Conservation (phyloP, 1,140 invertebrate genomes). For the Galleria mellonella region DNA sequence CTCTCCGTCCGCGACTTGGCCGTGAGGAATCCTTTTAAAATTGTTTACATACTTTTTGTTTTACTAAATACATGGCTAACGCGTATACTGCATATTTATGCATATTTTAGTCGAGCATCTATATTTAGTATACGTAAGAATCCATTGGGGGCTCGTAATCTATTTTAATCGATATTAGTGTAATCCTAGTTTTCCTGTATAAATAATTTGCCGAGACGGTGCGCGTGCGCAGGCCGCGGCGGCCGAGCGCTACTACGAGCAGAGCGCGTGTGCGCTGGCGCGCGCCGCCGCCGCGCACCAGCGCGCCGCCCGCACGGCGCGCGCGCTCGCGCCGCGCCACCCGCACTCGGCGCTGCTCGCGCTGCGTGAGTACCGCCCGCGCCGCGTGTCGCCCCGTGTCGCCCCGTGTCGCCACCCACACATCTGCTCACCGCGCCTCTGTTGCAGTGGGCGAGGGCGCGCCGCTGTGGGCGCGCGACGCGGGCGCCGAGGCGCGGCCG, state of each 20-base stretch:
- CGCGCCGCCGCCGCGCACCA: constrained; percentile 6
- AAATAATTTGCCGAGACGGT: no score
- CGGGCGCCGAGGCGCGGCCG: constrained; percentile 4
- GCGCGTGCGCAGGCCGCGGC: no score
- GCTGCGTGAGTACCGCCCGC: constrained; percentile 15
- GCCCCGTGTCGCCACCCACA: neutral
- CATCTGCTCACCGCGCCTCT: constrained; percentile 12
- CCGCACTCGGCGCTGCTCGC: constrained; percentile 27
- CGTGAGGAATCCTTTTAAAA: no score
- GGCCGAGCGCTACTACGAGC: constrained; percentile 6
- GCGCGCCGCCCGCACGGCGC: constrained; percentile 11
- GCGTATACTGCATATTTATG: no score
- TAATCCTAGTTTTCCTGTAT: no score
- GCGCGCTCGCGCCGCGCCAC: constrained; percentile 17
- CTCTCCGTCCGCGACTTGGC: constrained; percentile 1
- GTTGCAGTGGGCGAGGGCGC: constrained; percentile 5
- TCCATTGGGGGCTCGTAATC: no score
- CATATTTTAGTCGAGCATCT: no score
- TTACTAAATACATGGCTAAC: no score
- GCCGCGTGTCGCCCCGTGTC: neutral
- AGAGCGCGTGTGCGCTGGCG: constrained; percentile 13
- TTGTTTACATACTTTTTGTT: no score
- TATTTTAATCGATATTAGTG: no score
- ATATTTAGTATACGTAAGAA: no score
- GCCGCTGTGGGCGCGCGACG: constrained; percentile 3